Percentiles rank a stretch among this genome's conserved stretches.
These are phyloP conservation scores for Apoda limacodes DNA, from an alignment of 2,888 invertebrate genomes.

Conservation along the genomic window DNA sequence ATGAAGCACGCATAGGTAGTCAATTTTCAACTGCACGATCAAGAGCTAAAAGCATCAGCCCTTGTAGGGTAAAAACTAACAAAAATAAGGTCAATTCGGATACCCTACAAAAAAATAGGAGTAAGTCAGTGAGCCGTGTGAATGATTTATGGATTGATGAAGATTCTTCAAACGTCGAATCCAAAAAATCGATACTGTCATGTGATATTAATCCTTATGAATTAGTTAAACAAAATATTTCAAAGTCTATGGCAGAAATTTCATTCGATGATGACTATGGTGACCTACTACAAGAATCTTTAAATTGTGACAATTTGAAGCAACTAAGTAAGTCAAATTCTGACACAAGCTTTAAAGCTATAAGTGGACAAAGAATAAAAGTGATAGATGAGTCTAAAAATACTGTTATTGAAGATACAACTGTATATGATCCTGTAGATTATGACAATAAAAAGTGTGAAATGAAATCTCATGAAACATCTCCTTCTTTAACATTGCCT, in stretches of 20 bases:
- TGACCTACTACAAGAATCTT: constrained; percentile 48
- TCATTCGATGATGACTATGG: constrained; percentile 66
- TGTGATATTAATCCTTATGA: constrained; percentile 90
- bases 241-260: constrained; percentile 59
- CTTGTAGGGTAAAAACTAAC: constrained; percentile 66
- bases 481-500: constrained; percentile 46
- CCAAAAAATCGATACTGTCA: constrained; percentile 80
- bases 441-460: constrained; percentile 61
- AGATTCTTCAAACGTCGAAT: constrained; percentile 35
- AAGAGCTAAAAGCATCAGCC: constrained; percentile 69
- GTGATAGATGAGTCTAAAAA: constrained; percentile 67
- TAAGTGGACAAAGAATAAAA: constrained; percentile 77
- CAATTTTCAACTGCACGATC: constrained; percentile 61
- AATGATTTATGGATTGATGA: constrained; percentile 61
- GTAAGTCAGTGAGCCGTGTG: constrained; percentile 59
- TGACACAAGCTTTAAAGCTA: constrained; percentile 71
- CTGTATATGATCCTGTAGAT: constrained; percentile 58
- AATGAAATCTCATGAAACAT: constrained; percentile 40
- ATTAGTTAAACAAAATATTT: constrained; percentile 72
- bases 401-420: constrained; percentile 45
- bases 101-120: constrained; percentile 46
- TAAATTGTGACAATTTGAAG: constrained; percentile 40
- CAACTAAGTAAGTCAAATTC: constrained; percentile 40
- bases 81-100: constrained; percentile 49
- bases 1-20: constrained; percentile 64